Conservation (phyloP, 2,113 vertebrate species). For the Phoenicopterus ruber region DNA sequence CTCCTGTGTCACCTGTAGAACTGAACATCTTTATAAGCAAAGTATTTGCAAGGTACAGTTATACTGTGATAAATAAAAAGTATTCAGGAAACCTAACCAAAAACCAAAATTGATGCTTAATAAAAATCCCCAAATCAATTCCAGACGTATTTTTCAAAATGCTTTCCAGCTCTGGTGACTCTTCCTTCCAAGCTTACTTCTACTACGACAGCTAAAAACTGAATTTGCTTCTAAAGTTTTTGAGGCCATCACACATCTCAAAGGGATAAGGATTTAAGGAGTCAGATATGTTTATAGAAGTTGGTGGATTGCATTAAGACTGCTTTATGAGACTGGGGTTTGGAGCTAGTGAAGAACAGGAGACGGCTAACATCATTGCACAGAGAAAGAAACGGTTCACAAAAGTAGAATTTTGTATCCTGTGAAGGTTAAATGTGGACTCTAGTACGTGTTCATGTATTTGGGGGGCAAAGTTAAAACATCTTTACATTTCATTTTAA, state of each 20-base stretch:
- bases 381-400: not conserved
- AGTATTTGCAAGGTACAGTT: not conserved
- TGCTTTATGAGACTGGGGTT: not conserved
- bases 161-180: not conserved
- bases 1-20: not conserved
- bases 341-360: not conserved
- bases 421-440: not conserved
- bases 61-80: not conserved
- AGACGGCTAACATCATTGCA: not conserved
- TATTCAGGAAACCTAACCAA: not conserved
- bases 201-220: not conserved
- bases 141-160: not conserved
- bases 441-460: not conserved
- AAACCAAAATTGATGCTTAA: accelerated
- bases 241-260: not conserved
- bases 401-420: not conserved
- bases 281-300: not conserved
- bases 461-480: not conserved
- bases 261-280: not conserved
- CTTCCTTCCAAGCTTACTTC: not conserved
- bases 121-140: not conserved
- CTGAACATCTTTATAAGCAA: not conserved
- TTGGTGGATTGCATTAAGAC: not conserved
- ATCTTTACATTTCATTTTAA: not conserved
- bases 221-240: not conserved